phyloP scores from a whole-genome alignment of 2,113 vertebrate genomes.

The Phainopepla nitens region DNA sequence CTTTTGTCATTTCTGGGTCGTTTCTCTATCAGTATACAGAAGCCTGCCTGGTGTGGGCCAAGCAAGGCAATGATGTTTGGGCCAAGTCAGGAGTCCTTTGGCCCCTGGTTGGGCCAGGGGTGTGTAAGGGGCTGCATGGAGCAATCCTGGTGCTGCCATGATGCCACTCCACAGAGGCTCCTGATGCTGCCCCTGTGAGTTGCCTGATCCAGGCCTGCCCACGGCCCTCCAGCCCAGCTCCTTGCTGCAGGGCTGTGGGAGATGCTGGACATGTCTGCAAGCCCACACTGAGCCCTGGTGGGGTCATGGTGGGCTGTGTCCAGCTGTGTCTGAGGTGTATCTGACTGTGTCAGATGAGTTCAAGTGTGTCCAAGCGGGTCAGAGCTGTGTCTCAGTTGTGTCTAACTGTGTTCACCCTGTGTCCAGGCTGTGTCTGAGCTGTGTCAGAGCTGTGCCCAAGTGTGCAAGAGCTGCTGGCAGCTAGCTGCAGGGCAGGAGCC shows the following conservation, averaged over 20 bases:
- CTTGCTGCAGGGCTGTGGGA: not conserved
- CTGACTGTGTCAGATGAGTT: not conserved
- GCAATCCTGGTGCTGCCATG: rapidly evolving
- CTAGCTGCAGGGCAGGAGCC: not conserved
- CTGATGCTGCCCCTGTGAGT: not conserved
- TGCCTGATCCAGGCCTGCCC: rapidly evolving
- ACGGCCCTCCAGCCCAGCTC: not conserved
- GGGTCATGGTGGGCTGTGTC: not conserved
- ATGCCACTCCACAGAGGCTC: not conserved
- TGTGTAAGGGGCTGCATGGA: not conserved
- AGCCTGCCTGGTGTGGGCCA: not conserved
- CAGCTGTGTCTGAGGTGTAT: not conserved
- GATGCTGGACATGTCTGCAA: rapidly evolving
- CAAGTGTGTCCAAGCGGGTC: not conserved
- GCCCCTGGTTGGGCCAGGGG: not conserved
- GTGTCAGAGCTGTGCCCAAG: not conserved
- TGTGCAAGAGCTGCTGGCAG: no score
- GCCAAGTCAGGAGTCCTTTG: not conserved
- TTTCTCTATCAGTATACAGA: not conserved
- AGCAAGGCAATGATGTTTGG: no score
- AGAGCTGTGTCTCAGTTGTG: no score
- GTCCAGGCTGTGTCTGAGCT: not conserved
- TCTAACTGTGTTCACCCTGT: no score
- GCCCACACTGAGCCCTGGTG: rapidly evolving
- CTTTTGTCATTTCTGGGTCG: not conserved